phyloP scores from a whole-genome alignment of 2,113 vertebrate genomes.

The Naja naja region DNA sequence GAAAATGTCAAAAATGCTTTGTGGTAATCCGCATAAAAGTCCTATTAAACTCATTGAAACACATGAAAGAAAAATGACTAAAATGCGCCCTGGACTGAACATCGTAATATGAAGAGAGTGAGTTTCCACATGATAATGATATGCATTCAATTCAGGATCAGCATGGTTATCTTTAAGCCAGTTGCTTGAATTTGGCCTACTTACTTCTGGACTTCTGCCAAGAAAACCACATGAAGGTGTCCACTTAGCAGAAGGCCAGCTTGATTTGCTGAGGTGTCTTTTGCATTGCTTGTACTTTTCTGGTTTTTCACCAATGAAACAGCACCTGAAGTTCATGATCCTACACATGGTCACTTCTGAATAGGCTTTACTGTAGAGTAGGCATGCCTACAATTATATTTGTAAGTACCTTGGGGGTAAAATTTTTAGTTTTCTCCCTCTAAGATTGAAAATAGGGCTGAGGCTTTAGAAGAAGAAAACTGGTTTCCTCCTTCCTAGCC shows the following conservation, averaged over 20 bases:
- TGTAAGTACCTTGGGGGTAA: neutral
- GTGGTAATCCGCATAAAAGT: neutral
- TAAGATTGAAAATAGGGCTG: neutral
- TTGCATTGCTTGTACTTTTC: neutral
- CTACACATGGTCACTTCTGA: neutral
- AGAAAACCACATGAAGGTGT: neutral
- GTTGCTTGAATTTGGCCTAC: neutral
- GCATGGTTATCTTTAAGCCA: neutral
- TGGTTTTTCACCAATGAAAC: neutral
- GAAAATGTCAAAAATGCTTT: neutral
- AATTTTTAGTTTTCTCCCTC: neutral
- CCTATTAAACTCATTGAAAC: neutral
- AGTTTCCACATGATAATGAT: neutral
- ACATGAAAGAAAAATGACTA: neutral
- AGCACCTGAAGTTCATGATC: neutral
- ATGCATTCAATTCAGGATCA: neutral
- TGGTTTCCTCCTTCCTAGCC: neutral
- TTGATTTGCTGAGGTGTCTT: neutral
- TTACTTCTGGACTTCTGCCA: neutral
- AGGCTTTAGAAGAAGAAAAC: neutral
- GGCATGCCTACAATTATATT: neutral
- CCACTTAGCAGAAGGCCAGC: neutral
- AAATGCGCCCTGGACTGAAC: neutral
- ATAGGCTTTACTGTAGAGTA: neutral
- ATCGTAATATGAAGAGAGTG: neutral